Percentiles rank a stretch among this genome's conserved stretches.
phyloP scores from a whole-genome alignment of 1,140 invertebrate species.

The Drosophila sp. region DNA sequence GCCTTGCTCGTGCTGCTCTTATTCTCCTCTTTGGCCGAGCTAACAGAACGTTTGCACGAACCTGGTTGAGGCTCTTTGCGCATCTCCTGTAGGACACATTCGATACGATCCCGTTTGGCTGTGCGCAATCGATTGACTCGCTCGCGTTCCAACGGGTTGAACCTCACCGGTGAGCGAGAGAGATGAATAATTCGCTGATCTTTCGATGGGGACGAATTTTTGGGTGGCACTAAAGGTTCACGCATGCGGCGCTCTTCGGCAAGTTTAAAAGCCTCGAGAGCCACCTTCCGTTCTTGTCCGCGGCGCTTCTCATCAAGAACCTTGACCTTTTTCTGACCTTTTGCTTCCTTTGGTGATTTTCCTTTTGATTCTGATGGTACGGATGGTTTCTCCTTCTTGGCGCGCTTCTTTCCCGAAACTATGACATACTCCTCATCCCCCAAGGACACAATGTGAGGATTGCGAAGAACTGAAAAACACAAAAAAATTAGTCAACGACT shows the following conservation, averaged over 20 bases:
- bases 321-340: neutral
- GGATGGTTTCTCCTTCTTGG: neutral
- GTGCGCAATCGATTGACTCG: slow-evolving; percentile 43
- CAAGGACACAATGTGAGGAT: slow-evolving; percentile 18
- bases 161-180: slow-evolving; percentile 39
- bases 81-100: slow-evolving; percentile 60
- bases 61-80: neutral
- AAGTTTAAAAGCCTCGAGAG: slow-evolving; percentile 57
- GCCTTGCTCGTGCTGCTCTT: neutral
- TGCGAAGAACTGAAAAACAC: neutral
- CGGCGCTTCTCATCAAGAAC: slow-evolving; percentile 47
- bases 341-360: neutral
- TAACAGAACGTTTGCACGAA: slow-evolving; percentile 18
- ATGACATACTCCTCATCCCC: slow-evolving; percentile 22
- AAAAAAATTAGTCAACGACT: too few species aligned
- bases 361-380: neutral
- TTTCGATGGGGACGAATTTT: neutral
- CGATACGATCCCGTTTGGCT: slow-evolving; percentile 52
- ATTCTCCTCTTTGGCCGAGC: neutral
- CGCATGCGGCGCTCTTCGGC: slow-evolving; percentile 58
- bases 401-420: slow-evolving; percentile 13
- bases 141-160: slow-evolving; percentile 39
- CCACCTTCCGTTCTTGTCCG: slow-evolving; percentile 54
- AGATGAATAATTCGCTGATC: slow-evolving; percentile 37
- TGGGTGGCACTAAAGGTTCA: neutral